Conservation (phyloP, 2,888 invertebrate species). For the Sinhomidia bicolor region DNA sequence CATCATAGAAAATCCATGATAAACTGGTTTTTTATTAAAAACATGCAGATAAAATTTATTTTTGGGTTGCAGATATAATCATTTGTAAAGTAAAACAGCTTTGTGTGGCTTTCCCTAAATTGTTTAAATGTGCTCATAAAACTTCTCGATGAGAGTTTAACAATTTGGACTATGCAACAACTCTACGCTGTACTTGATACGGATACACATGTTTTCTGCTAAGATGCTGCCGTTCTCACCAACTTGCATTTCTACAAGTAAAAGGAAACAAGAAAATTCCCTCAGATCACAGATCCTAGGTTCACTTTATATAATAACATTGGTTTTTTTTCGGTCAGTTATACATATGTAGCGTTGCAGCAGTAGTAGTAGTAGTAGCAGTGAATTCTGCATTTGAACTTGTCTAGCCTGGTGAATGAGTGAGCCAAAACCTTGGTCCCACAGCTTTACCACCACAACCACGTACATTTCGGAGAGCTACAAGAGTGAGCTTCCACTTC, state of each 20-base stretch:
- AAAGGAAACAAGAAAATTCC: background rate
- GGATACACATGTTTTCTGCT: no score
- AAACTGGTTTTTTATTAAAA: no score
- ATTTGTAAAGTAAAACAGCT: constrained; percentile 54
- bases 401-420: background rate
- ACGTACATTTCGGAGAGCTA: constrained; percentile 12
- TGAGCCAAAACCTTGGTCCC: constrained; percentile 5
- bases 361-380: constrained; percentile 31
- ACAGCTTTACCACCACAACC: constrained; percentile 20
- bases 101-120: constrained; percentile 52
- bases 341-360: no score
- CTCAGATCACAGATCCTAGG: background rate
- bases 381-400: constrained; percentile 19
- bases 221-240: background rate
- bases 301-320: constrained; percentile 23
- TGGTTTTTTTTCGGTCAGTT: constrained; percentile 33
- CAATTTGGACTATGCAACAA: background rate
- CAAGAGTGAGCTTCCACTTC: constrained; percentile 8
- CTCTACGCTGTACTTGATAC: background rate
- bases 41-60: constrained; percentile 27
- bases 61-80: constrained; percentile 42
- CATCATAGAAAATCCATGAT: background rate
- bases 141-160: constrained; percentile 25
- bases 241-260: background rate
- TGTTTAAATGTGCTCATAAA: constrained; percentile 64